A percentile compares a stretch with the other conserved stretches of the same genome.
phyloP scores from a whole-genome alignment of 2,113 vertebrate genomes.

The Hyperopisus bebe region DNA sequence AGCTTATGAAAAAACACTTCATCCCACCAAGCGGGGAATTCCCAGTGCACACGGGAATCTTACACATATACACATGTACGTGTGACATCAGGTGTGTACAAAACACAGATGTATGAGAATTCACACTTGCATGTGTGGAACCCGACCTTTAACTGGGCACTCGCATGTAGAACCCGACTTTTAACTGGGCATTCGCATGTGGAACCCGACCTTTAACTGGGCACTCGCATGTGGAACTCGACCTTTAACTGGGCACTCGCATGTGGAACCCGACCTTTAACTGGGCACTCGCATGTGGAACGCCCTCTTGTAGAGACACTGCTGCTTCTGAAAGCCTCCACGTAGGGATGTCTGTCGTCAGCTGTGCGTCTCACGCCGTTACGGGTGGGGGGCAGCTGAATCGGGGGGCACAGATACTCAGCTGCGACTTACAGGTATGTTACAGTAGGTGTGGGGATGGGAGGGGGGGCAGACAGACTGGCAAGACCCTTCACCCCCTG shows the following conservation, averaged over 20 bases:
- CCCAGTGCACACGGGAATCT: slow-evolving; percentile 68
- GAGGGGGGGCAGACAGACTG: background rate
- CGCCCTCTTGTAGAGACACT: background rate
- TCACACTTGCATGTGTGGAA: background rate
- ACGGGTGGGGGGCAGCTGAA: slow-evolving; percentile 24
- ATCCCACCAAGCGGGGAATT: slow-evolving; percentile 58
- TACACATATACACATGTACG: background rate
- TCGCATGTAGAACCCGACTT: background rate
- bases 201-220: background rate
- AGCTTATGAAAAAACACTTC: slow-evolving; percentile 74
- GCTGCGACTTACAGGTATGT: background rate
- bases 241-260: background rate
- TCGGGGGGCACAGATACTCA: slow-evolving; percentile 30
- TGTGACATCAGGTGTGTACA: background rate
- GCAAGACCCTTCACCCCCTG: background rate
- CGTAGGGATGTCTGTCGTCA: slow-evolving; percentile 8
- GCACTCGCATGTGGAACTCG: background rate
- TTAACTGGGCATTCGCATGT: background rate
- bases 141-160: too few species aligned
- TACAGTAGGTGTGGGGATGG: background rate
- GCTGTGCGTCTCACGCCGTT: slow-evolving; percentile 23
- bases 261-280: background rate
- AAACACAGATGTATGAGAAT: background rate
- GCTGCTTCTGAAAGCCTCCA: background rate
- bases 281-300: background rate